Evolutionary conservation across 2,888 invertebrate species (phyloP), one percentile per base, ranked within the genome.

Genomic region (Caenorhabditis becei): DNA sequence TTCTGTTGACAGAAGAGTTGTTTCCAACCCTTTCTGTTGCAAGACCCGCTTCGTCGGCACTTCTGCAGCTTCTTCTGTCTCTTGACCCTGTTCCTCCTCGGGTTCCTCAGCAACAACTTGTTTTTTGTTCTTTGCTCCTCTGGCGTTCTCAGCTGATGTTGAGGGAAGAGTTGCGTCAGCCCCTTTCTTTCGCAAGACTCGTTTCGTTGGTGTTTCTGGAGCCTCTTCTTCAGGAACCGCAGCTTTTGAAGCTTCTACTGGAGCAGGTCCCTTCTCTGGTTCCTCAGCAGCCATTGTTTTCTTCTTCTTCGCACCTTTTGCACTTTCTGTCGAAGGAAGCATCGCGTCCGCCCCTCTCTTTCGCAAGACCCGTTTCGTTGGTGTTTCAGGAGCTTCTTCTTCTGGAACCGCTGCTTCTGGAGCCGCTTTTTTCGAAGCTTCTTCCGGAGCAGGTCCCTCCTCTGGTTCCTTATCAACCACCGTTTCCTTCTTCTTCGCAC

Each of bases 361-460:
- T 14, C 41, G 41, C 41, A 41, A 14, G 2, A 14, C 14, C 41
- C 41, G 41, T 41, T 41, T 41, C 14, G 41, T 14, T 14, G 41
- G 41, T 14, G 41, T 41, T 11, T 51, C 63, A 24, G 63, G 16
- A 59, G 23, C 47, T n/a, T n/a, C 10, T 28, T 47, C 28, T 18
- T n/a, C n/a, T n/a, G n/a, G n/a, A n/a, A 18, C 2, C 0, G 16
- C 61, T n/a, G 4, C n/a, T 41, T 41, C 14, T 41, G 41, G 8
- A 41, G 41, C 8, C n/a, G 49, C 26, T 26, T 16, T 16, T 54
- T 26, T 53, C 47, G 47, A 47, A 47, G 23, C 54, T 5, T 2
- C 26, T 54, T 23, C 26, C 26, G 51, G 51, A 11, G 41, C 14
- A 11, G 41, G 14, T 41, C 14, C 11, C n/a, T n/a, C n/a, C n/a